Conservation (phyloP, 2,888 invertebrate species). For the Panopea generosa region DNA sequence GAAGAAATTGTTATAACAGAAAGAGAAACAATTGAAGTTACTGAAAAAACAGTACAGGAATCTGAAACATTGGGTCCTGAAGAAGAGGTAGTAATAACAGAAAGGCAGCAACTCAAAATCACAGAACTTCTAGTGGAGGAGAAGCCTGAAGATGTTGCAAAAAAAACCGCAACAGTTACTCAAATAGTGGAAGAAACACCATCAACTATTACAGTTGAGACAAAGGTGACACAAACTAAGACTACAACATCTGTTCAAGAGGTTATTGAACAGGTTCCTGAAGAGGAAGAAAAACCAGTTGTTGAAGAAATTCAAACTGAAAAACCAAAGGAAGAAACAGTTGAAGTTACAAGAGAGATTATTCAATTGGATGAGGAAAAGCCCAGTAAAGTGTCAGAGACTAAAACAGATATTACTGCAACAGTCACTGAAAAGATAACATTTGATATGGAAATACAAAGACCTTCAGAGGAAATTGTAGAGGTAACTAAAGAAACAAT, state of each 20-base stretch:
- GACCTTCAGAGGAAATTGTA: constrained; percentile 61
- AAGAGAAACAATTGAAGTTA: constrained; percentile 62
- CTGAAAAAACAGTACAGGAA: constrained; percentile 41
- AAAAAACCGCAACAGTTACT: constrained; percentile 11
- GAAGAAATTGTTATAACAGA: constrained; percentile 61
- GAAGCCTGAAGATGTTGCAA: constrained; percentile 14
- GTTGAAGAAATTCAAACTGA: constrained; percentile 40
- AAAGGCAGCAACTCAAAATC: constrained; percentile 51
- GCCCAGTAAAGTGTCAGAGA: neutral
- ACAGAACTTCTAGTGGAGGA: constrained; percentile 30
- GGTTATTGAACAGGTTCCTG: constrained; percentile 14
- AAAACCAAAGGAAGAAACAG: constrained; percentile 59
- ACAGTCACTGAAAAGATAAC: constrained; percentile 28
- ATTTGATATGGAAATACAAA: constrained; percentile 51
- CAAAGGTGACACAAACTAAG: constrained; percentile 16
- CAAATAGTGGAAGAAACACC: constrained; percentile 31
- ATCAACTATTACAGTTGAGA: constrained; percentile 5
- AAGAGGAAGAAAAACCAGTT: constrained; percentile 10
- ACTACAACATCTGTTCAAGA: constrained; percentile 5
- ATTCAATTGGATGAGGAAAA: constrained; percentile 36
- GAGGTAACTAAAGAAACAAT: constrained; percentile 55
- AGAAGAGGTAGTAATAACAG: constrained; percentile 44
- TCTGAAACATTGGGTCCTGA: constrained; percentile 28
- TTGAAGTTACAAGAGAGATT: constrained; percentile 64
- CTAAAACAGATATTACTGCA: neutral